Evolutionary conservation across 2,888 invertebrate species (phyloP), one percentile per base, ranked within the genome.

Genomic region (Chrysolina americana): DNA sequence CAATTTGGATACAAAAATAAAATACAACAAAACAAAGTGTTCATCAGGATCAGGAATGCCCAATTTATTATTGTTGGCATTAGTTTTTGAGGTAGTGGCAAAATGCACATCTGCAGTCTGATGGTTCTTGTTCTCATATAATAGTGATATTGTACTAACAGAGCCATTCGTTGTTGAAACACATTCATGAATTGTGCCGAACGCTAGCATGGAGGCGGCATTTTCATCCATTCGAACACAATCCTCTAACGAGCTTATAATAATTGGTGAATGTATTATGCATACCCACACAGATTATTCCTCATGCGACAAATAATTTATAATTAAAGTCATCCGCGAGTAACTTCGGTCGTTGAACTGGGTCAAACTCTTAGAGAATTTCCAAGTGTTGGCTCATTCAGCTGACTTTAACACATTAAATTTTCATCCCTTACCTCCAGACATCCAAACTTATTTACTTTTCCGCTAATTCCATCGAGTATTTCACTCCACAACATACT

Each of bases 391-490:
- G 15, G 44, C 44, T 21, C 19, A 21, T 53, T 53, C 13, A 5
- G 53, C 53, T 19, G 19, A 23, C 53, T 53, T 53, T 11, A 21
- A 53, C 53, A 19, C 53, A 15, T 53, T 53, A 53, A 53, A 23
- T 53, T 53, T 53, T 53, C 53, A 53, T 48, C 9, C 17, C 17
- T 8, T 17, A 17, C 48, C 17, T 47, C 48, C 17, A 21, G 19
- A 53, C 53, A 53, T 21, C 53, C 21, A 11, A 53, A 53, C 53
- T 53, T 53, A 11, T 53, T 44, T 15, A 44, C 44, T 53, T 21
- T 19, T 53, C 21, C 5, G 53, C 13, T 13, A 19, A 53, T 19
- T 53, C 21, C 19, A 53, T 53, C 11, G 19, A 53, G 53, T 53
- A 53, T 1, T 53, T 53, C 21, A 53, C 13, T 13, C 21, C 6